Conservation (phyloP, 2,797 vertebrate species). For the Gadopsis bispinosus region DNA sequence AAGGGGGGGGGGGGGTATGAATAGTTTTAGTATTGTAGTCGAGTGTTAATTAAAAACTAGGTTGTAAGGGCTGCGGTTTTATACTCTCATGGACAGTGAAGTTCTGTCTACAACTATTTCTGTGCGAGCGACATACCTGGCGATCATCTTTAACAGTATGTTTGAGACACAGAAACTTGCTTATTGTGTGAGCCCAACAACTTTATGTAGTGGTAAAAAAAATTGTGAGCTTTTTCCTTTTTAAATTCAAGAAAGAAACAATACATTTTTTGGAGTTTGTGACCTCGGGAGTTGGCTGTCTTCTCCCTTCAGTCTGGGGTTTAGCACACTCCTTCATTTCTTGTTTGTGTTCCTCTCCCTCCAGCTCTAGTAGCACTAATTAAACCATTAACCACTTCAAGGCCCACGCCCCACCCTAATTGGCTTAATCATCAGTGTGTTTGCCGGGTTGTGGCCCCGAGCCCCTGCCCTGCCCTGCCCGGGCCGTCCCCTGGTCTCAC, state of each 20-base stretch:
- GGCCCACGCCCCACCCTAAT: constrained; percentile 69
- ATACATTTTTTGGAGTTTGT: constrained; percentile 35
- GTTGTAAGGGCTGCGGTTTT: background rate
- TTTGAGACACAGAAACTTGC: background rate
- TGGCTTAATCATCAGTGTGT: constrained; percentile 71
- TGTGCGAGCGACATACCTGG: background rate
- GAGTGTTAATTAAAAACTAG: background rate
- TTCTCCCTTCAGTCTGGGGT: constrained; percentile 49
- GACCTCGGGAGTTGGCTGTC: constrained; percentile 31
- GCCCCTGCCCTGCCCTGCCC: constrained; percentile 53
- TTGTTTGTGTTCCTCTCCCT: constrained; percentile 58
- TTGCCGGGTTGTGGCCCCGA: constrained; percentile 54
- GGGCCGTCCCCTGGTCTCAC: constrained; percentile 46
- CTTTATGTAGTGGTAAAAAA: constrained; percentile 6
- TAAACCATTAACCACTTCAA: constrained; percentile 83
- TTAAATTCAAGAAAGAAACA: constrained; percentile 20
- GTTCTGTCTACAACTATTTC: background rate
- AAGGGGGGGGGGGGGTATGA: too few relatives aligned
- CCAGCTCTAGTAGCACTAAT: constrained; percentile 80
- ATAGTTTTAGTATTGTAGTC: background rate
- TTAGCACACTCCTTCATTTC: constrained; percentile 55
- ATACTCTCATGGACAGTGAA: background rate
- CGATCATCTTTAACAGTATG: background rate
- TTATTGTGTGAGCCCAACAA: constrained; percentile 5
- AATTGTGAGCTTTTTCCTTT: constrained; percentile 32